Base-by-base conservation (phyloP, 2,797 vertebrate genomes). In the Sphenopsis melanotis region DNA sequence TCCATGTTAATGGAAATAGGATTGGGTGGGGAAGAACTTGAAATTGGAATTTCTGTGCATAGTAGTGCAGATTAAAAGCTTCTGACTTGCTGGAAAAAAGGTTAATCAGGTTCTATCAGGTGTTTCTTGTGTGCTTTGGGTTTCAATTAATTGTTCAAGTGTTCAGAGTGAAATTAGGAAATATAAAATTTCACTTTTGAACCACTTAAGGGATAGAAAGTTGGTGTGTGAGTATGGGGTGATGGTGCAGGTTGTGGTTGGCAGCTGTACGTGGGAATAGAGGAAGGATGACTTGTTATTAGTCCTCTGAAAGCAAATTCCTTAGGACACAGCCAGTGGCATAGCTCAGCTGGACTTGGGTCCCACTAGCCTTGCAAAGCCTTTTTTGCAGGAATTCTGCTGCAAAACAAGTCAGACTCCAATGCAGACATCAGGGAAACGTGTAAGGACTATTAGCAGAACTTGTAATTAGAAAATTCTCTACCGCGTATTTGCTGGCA, bases 401-500 rank as follows among this genome's bases (percentile, higher is more conserved):
- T 21, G 41, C 44, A 12, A 22, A 57, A 15, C 75, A 78, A 39
- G 24, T 60, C 50, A 49, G 55, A 50, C 37, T 82, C n/a, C 55
- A 37, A 2, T 41, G 37, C 1, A 76, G 72, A 46, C 6, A 20
- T 56, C 18, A 71, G 36, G 46, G 52, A 56, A 83, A 26, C 17
- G 1, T 22, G 9, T 9, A 52, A 46, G 42, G 65, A 11, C 24
- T 53, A 1, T 46, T 68, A 60, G 21, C 46, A 80, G 79, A 85
- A 69, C 46, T 56, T 60, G 29, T n/a, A 17, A 49, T 42, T 68
- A 23, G 36, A 65, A 50, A 64, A 61, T 69, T 68, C 50, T 68
- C 27, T 50, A 4, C 27, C 3, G 4, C 0, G 0, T 68, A 15
- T 64, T 64, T 49, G 37, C 17, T 81, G 69, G 46, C 26, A 23